Percentiles rank a stretch among this genome's conserved stretches.
These are phyloP conservation scores for Falco novaeseelandiae DNA, from an alignment of 2,797 vertebrate species.

Conservation along the genomic window DNA sequence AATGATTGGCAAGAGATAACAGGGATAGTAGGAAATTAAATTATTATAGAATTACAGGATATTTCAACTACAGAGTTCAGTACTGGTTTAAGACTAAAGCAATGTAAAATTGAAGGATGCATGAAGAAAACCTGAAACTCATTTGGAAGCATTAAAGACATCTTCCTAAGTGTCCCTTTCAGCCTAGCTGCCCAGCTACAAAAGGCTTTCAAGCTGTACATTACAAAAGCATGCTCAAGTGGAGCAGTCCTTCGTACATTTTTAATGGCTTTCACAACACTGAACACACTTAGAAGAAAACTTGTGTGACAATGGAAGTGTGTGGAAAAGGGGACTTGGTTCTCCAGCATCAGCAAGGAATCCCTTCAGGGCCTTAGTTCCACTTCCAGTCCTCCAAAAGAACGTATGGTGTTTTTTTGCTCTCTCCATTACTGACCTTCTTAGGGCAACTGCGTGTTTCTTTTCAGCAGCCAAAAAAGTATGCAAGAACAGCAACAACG, in stretches of 20 bases:
- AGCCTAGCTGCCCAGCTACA: neutral
- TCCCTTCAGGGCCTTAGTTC: neutral
- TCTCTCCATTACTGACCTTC: neutral
- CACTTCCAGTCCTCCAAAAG: neutral
- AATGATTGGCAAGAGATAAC: neutral
- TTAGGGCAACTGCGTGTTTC: neutral
- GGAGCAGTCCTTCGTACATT: neutral
- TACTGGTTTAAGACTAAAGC: neutral
- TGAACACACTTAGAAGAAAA: neutral
- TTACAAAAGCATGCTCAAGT: neutral
- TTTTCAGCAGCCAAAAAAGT: neutral
- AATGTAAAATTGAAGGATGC: neutral
- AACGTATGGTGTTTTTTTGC: fast-evolving
- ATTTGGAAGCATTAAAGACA: neutral
- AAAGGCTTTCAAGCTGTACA: neutral
- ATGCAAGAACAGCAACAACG: neutral
- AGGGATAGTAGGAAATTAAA: neutral
- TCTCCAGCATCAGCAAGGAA: neutral
- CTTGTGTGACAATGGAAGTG: neutral
- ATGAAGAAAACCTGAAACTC: neutral
- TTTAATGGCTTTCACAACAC: neutral
- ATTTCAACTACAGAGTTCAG: neutral
- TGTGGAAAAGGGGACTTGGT: neutral
- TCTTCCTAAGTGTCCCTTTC: neutral
- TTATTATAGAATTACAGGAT: neutral